A percentile compares a stretch with the other conserved stretches of the same genome.
phyloP scores from a whole-genome alignment of 2,797 vertebrate genomes.

The Cynopterus sphinx region DNA sequence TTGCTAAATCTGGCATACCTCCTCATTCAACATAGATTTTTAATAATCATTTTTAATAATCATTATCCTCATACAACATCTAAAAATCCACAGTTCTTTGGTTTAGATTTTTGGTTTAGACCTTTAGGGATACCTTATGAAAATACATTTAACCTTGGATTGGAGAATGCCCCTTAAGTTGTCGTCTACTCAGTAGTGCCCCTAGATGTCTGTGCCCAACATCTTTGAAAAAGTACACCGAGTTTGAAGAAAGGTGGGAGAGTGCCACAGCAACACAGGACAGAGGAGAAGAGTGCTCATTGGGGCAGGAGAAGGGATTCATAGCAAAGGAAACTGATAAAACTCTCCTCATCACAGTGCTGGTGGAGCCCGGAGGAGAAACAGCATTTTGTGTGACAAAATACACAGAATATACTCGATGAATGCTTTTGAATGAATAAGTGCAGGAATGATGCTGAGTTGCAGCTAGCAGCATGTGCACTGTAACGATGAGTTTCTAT shows the following conservation, averaged over 20 bases:
- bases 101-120: background rate
- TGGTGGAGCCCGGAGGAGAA: background rate
- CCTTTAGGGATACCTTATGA: background rate
- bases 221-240: background rate
- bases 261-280: background rate
- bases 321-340: background rate
- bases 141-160: background rate
- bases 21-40: background rate
- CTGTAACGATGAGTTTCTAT: background rate
- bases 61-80: background rate
- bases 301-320: background rate
- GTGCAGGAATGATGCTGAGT: background rate
- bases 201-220: background rate
- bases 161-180: background rate
- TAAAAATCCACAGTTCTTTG: background rate
- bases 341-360: background rate
- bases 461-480: too few species aligned
- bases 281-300: background rate
- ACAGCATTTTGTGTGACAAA: background rate
- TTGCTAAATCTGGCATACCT: background rate
- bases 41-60: too few species aligned
- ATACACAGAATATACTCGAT: background rate
- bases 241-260: background rate
- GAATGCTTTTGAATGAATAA: background rate
- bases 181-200: background rate